These are phyloP conservation scores for Drosophila gaucha DNA, from an alignment of 2,888 invertebrate genomes.

Conservation along the genomic window DNA sequence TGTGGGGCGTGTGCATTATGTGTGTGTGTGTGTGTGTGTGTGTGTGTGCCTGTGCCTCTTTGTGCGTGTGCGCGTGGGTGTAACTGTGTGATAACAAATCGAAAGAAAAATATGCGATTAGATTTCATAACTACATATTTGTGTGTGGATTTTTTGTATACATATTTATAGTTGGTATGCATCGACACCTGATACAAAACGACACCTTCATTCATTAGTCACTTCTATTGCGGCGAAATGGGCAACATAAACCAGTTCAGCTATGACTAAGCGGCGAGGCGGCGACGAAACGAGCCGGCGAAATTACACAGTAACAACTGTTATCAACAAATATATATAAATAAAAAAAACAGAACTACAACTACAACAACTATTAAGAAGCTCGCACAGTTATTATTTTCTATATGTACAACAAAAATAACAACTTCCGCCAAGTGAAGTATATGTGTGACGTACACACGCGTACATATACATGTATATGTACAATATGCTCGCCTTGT, in stretches of 20 bases:
- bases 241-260: constrained; percentile 52
- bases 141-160: constrained; percentile 23
- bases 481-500: constrained; percentile 43
- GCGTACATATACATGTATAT: constrained; percentile 18
- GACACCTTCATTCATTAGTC: constrained; percentile 46
- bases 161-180: constrained; percentile 10
- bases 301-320: constrained; percentile 26
- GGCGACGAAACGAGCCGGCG: constrained; percentile 38
- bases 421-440: constrained; percentile 36
- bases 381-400: constrained; percentile 15
- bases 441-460: constrained; percentile 19
- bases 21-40: constrained; percentile 1
- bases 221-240: constrained; percentile 35
- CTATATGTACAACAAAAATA: constrained; percentile 11
- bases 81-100: constrained; percentile 58
- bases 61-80: constrained; percentile 17
- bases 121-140: constrained; percentile 54
- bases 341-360: constrained; percentile 13
- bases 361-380: constrained; percentile 13
- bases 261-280: constrained; percentile 52
- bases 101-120: constrained; percentile 55
- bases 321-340: constrained; percentile 36
- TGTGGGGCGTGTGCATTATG: constrained; percentile 43
- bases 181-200: constrained; percentile 33
- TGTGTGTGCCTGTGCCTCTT: constrained; percentile 2